Base-by-base conservation (phyloP, 1,140 invertebrate species). In the Zaprionus ghesquierei region DNA sequence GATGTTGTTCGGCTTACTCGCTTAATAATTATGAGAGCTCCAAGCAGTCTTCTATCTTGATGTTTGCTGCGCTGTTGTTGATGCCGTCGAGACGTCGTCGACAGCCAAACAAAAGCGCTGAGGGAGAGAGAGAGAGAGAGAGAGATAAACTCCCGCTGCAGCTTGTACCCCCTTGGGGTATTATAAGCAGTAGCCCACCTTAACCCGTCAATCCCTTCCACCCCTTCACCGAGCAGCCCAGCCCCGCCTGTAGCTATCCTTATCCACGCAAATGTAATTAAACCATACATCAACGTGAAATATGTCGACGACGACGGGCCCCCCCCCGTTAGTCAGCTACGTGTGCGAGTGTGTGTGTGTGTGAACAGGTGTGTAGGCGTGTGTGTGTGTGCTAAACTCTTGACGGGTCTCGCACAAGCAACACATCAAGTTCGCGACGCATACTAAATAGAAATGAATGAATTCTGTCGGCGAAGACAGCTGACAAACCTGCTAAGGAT, bases 261-360 rank as follows among this genome's bases (percentile, higher is more conserved):
- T 46, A 46, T 46, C 85, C 84, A 89, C 84, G 84, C 82, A 89
- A 89, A 89, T 89, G 85, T 89, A 89, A 89, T 89, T 89, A 89
- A 89, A 89, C 85, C 84, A 89, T 89, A 89, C 85, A 89, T 89
- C 84, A 89, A 89, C 84, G 77, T 89, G 85, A 89, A 89, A 89
- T 89, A 89, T 89, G 84, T 89, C 84, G 77, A 79, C 79, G 55
- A 49, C 53, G 61, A 74, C 70, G 69, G 51, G 63, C 41, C n/a
- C 69, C 41, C n/a, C 69, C 54, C 62, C 59, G 69, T 60, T 72
- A 66, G 69, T 64, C n/a, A n/a, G 3, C 35, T 41, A 41, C 35
- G 35, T 41, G 35, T 38, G 33, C 15, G 20, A 15, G 13, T 54
- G 18, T 53, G 33, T 23, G 27, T 60, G 29, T 46, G 29, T 46